These are phyloP conservation scores for Sphinx pinastri DNA, from an alignment of 2,888 invertebrate genomes.

Conservation along the genomic window DNA sequence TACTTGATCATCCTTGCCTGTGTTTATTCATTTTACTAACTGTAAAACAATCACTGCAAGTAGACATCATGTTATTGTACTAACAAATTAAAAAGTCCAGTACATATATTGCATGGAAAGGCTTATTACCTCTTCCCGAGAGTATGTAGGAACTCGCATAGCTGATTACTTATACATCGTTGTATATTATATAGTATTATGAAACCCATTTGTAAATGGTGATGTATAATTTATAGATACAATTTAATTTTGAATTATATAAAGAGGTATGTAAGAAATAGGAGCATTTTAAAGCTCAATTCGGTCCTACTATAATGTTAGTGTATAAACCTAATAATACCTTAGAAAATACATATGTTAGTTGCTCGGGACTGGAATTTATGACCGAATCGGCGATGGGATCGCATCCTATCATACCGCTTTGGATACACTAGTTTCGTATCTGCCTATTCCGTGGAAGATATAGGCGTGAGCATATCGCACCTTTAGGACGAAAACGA, in stretches of 20 bases:
- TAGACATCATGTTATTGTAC: slow-evolving; percentile 67
- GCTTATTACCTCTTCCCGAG: slow-evolving; percentile 61
- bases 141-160: slow-evolving; percentile 31
- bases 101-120: slow-evolving; percentile 69
- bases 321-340: no score
- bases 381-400: no score
- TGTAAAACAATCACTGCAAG: slow-evolving; percentile 70
- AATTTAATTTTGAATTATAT: neutral
- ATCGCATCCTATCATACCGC: no score
- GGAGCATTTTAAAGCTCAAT: no score
- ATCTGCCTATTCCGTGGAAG: no score
- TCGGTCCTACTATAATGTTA: no score
- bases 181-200: slow-evolving; percentile 29
- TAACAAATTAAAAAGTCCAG: slow-evolving; percentile 62
- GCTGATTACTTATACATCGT: slow-evolving; percentile 10
- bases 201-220: slow-evolving; percentile 24
- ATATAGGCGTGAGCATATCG: no score
- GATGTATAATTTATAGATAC: neutral
- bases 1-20: slow-evolving; percentile 85
- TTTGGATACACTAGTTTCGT: no score
- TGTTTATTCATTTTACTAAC: slow-evolving; percentile 83
- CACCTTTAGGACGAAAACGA: no score
- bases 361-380: no score
- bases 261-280: no score
- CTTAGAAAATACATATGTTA: no score